phyloP scores from a whole-genome alignment of 2,888 invertebrate species.

The Ophion obscuratus region DNA sequence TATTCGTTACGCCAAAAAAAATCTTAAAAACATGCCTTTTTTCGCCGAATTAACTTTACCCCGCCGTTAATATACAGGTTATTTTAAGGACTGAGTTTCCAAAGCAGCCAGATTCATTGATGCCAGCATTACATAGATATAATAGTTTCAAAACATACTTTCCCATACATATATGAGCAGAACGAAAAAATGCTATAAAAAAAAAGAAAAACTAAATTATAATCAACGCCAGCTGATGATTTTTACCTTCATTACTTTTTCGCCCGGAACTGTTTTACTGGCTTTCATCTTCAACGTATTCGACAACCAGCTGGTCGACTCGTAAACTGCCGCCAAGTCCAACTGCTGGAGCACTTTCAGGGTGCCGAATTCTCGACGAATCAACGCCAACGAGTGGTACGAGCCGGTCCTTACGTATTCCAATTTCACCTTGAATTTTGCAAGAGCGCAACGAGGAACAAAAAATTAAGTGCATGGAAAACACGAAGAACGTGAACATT shows the following conservation, averaged over 20 bases:
- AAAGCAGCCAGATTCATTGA: not conserved
- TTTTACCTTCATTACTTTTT: conserved; percentile 78
- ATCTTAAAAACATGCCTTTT: too few relatives aligned
- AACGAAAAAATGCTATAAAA: not conserved
- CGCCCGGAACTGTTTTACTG: conserved; percentile 74
- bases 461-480: not conserved
- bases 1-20: too few relatives aligned
- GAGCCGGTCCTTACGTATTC: conserved; percentile 73
- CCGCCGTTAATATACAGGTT: not conserved
- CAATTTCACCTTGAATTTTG: conserved; percentile 73
- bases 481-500: not conserved
- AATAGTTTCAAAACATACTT: not conserved
- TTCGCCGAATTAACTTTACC: too few relatives aligned
- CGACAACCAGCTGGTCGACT: conserved; percentile 77
- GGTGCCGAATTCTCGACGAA: conserved; percentile 74
- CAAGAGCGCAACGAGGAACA: not conserved
- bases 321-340: conserved; percentile 78
- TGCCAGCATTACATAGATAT: not conserved
- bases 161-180: not conserved
- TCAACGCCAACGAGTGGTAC: conserved; percentile 76
- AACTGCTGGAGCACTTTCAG: conserved; percentile 78
- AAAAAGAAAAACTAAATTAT: not conserved
- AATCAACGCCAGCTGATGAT: not conserved
- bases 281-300: conserved; percentile 80
- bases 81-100: too few relatives aligned